Percentiles rank a stretch among this genome's conserved stretches.
These are phyloP conservation scores for Cantharis nigra DNA, from an alignment of 2,888 invertebrate genomes.

Conservation along the genomic window DNA sequence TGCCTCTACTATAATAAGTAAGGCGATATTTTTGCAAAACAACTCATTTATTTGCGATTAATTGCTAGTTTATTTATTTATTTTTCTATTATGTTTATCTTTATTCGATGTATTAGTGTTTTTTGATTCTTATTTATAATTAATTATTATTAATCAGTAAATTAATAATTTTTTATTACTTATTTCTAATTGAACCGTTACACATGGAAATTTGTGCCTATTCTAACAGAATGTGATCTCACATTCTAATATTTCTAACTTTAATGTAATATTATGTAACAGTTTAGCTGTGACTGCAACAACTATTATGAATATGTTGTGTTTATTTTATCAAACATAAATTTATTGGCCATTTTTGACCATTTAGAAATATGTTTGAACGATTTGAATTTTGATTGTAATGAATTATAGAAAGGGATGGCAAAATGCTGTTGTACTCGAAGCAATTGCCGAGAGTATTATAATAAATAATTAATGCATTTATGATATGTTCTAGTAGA, in stretches of 20 bases:
- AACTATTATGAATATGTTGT: constrained; percentile 42
- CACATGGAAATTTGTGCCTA: constrained; percentile 49
- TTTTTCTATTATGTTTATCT: constrained; percentile 2
- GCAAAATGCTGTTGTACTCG: constrained; percentile 51
- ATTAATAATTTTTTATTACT: constrained; percentile 8
- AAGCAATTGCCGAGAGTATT: constrained; percentile 43
- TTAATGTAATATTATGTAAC: constrained; percentile 32
- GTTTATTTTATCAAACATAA: constrained; percentile 17
- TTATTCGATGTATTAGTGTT: neutral
- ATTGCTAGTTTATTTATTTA: constrained; percentile 19
- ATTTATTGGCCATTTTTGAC: neutral
- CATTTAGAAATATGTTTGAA: constrained; percentile 7
- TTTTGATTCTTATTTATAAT: constrained; percentile 10
- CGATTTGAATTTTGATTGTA: constrained; percentile 16
- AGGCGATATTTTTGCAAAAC: neutral
- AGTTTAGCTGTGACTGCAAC: constrained; percentile 57
- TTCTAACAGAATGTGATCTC: constrained; percentile 49
- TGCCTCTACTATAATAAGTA: constrained; percentile 28
- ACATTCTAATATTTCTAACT: constrained; percentile 42
- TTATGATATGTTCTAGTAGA: constrained; percentile 49
- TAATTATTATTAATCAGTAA: constrained; percentile 4
- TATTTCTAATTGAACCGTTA: constrained; percentile 48
- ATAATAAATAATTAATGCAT: constrained; percentile 49
- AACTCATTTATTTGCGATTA: constrained; percentile 22
- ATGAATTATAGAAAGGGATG: constrained; percentile 44